phyloP scores from a whole-genome alignment of 2,113 vertebrate genomes.

The Helogale parvula region DNA sequence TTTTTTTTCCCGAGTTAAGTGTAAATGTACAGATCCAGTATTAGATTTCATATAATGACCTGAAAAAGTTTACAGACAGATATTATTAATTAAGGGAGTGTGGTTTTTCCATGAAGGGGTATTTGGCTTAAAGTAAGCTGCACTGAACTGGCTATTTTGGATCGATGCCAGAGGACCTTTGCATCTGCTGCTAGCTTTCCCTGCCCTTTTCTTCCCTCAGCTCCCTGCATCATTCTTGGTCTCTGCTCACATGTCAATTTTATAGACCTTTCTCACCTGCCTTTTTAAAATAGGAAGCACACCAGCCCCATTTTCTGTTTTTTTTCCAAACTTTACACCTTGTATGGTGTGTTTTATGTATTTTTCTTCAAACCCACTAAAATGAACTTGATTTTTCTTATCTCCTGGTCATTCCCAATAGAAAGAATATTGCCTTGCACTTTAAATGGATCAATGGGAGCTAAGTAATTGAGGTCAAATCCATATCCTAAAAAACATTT shows the following conservation, averaged over 20 bases:
- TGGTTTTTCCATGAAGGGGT: background rate
- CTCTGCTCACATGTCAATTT: background rate
- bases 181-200: background rate
- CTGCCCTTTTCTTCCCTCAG: background rate
- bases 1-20: background rate
- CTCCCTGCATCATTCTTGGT: background rate
- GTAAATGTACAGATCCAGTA: background rate
- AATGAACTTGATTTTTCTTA: background rate
- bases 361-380: background rate
- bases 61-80: background rate
- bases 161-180: background rate
- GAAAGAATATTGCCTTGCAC: background rate
- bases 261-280: background rate
- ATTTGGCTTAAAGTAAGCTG: background rate
- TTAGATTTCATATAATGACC: background rate
- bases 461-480: background rate
- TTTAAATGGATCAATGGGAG: background rate
- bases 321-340: background rate
- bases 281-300: background rate
- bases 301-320: background rate
- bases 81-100: background rate
- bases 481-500: background rate
- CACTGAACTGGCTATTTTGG: background rate
- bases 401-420: background rate
- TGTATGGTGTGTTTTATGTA: background rate